Conservation (phyloP, 1,140 invertebrate genomes). For the Cydia splendana region DNA sequence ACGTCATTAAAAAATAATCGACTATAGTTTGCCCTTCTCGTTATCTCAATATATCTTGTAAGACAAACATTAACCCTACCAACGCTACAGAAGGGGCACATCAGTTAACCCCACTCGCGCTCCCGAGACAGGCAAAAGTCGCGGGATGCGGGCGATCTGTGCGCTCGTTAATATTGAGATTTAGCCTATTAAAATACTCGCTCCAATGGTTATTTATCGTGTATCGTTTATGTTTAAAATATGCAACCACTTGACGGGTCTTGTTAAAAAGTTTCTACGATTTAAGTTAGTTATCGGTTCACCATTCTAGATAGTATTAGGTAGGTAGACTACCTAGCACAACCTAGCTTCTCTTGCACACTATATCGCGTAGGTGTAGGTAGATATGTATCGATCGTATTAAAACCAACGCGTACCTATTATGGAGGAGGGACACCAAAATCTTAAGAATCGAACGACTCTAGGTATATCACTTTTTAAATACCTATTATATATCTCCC, state of each 20-base stretch:
- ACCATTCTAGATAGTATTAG: too few relatives aligned
- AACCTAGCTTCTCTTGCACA: too few relatives aligned
- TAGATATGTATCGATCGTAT: too few relatives aligned
- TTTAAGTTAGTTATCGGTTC: too few relatives aligned
- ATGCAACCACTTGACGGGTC: background rate
- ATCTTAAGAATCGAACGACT: too few relatives aligned
- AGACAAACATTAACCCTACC: constrained; percentile 4
- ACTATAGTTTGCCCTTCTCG: background rate
- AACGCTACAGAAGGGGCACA: background rate
- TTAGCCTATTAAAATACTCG: constrained; percentile 23
- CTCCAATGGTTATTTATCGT: constrained; percentile 14
- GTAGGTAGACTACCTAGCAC: too few relatives aligned
- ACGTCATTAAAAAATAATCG: background rate
- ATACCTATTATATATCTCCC: too few relatives aligned
- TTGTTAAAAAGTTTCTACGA: too few relatives aligned
- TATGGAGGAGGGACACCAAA: too few relatives aligned
- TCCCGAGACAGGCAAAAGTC: background rate
- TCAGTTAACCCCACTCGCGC: constrained; percentile 26
- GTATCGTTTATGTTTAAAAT: background rate
- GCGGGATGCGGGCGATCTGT: constrained; percentile 27
- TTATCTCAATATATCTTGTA: background rate
- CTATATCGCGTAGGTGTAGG: too few relatives aligned
- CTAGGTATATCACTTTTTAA: too few relatives aligned
- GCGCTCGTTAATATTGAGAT: constrained; percentile 21
- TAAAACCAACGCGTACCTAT: too few relatives aligned